phyloP scores from a whole-genome alignment of 2,888 invertebrate species.

The Drosophila borealis region DNA sequence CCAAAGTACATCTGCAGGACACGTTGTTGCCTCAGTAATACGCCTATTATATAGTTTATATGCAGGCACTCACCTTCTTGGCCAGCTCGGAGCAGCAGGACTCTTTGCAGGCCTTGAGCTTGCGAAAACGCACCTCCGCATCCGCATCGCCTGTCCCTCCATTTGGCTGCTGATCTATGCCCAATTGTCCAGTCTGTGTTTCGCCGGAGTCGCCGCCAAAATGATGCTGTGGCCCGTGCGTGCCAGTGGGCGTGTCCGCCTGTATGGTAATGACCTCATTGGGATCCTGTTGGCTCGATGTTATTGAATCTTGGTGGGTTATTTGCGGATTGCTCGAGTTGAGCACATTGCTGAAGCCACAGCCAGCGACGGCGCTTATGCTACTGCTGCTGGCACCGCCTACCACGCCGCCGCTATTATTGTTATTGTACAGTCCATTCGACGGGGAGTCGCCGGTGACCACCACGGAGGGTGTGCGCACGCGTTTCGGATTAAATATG shows the following conservation, averaged over 20 bases:
- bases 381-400: slow-evolving; percentile 39
- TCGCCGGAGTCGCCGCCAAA: slow-evolving; percentile 70
- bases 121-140: slow-evolving; percentile 76
- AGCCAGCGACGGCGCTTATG: slow-evolving; percentile 49
- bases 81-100: slow-evolving; percentile 93
- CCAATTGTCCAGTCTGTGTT: slow-evolving; percentile 62
- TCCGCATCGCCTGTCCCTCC: slow-evolving; percentile 69
- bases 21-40: background rate
- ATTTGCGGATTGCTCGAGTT: slow-evolving; percentile 85
- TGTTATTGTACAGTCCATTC: slow-evolving; percentile 84
- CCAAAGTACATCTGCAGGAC: slow-evolving; percentile 92
- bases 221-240: slow-evolving; percentile 63
- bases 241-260: slow-evolving; percentile 73
- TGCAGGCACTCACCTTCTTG: slow-evolving; percentile 88
- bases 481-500: slow-evolving; percentile 91
- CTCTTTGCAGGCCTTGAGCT: slow-evolving; percentile 87
- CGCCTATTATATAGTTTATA: too few relatives aligned
- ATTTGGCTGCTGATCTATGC: slow-evolving; percentile 72
- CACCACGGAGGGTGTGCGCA: slow-evolving; percentile 89
- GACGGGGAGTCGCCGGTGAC: slow-evolving; percentile 88
- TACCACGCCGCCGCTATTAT: slow-evolving; percentile 22
- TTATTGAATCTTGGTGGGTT: slow-evolving; percentile 86
- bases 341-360: slow-evolving; percentile 85
- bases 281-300: slow-evolving; percentile 88
- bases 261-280: slow-evolving; percentile 85